A percentile compares a stretch with the other conserved stretches of the same genome.
Conservation (phyloP, 2,888 invertebrate genomes). For the Colletes collaris region DNA sequence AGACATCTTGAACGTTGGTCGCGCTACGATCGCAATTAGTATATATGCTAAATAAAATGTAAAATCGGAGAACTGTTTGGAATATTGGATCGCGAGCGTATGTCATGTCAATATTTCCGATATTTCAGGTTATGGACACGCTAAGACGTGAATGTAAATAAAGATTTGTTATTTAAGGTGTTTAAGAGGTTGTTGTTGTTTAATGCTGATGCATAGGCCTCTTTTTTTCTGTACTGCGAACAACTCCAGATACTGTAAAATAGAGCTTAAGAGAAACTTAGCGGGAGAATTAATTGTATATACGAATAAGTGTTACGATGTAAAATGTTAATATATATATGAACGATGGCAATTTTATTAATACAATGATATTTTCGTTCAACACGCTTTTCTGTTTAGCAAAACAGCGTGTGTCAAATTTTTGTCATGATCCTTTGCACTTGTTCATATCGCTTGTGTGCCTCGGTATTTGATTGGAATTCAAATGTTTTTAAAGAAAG, state of each 20-base stretch:
- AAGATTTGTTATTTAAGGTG: conserved; percentile 79
- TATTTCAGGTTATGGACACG: conserved; percentile 72
- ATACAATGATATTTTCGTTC: conserved; percentile 53
- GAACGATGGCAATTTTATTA: conserved; percentile 52
- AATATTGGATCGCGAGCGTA: conserved; percentile 18
- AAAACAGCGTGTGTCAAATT: background rate
- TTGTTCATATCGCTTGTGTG: too few species aligned
- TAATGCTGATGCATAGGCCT: conserved; percentile 42
- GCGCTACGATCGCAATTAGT: conserved; percentile 24
- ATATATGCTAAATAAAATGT: conserved; percentile 32
- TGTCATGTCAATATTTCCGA: conserved; percentile 1
- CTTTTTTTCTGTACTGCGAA: conserved; percentile 32
- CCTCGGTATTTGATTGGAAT: too few species aligned
- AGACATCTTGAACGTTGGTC: conserved; percentile 25
- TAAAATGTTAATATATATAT: conserved; percentile 49
- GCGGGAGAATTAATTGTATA: conserved; percentile 44
- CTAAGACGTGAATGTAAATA: conserved; percentile 79
- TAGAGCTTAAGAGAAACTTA: conserved; percentile 46
- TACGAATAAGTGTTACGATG: conserved; percentile 49
- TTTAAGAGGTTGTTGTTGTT: conserved; percentile 50
- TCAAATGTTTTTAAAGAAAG: too few species aligned
- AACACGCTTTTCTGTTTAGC: conserved; percentile 17
- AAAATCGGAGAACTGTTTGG: conserved; percentile 33
- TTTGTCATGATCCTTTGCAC: conserved; percentile 12
- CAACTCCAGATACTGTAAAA: conserved; percentile 37